A percentile compares a stretch with the other conserved stretches of the same genome.
These are phyloP conservation scores for Dynastes tityus DNA, from an alignment of 2,888 invertebrate species.

Conservation along the genomic window DNA sequence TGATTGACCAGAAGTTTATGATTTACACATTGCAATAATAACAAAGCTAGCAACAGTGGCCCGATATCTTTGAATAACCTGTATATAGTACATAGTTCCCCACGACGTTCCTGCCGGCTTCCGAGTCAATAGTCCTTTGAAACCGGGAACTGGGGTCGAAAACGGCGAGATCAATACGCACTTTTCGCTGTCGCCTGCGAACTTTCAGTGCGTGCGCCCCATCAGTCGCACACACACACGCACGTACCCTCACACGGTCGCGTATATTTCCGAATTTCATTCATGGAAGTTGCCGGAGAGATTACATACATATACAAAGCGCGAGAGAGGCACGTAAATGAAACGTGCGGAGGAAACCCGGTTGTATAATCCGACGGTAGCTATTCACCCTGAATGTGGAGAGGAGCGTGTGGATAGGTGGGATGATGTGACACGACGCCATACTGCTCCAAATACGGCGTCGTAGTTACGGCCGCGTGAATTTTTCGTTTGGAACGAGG, in stretches of 20 bases:
- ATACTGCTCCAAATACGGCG: too few relatives aligned
- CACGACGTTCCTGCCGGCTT: slow-evolving; percentile 47
- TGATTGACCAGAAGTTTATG: too few relatives aligned
- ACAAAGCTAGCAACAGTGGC: too few relatives aligned
- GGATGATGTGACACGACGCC: too few relatives aligned
- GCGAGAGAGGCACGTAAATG: neutral
- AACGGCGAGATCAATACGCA: slow-evolving; percentile 56
- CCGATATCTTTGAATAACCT: too few relatives aligned
- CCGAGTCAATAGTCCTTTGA: slow-evolving; percentile 56
- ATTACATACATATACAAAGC: neutral
- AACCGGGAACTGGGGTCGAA: slow-evolving; percentile 53
- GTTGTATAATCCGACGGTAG: neutral
- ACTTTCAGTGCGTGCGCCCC: slow-evolving; percentile 54
- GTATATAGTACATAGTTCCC: slow-evolving; percentile 10
- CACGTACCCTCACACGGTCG: neutral
- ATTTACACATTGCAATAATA: too few relatives aligned
- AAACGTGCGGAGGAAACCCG: neutral
- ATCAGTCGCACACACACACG: neutral
- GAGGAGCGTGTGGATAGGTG: neutral
- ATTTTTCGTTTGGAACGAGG: too few relatives aligned
- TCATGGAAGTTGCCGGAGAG: neutral
- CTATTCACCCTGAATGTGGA: neutral
- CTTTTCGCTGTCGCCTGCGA: slow-evolving; percentile 17
- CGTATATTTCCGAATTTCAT: neutral
- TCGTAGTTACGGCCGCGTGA: too few relatives aligned